phyloP scores from a whole-genome alignment of 2,888 invertebrate species.

The Scotopteryx bipunctaria region DNA sequence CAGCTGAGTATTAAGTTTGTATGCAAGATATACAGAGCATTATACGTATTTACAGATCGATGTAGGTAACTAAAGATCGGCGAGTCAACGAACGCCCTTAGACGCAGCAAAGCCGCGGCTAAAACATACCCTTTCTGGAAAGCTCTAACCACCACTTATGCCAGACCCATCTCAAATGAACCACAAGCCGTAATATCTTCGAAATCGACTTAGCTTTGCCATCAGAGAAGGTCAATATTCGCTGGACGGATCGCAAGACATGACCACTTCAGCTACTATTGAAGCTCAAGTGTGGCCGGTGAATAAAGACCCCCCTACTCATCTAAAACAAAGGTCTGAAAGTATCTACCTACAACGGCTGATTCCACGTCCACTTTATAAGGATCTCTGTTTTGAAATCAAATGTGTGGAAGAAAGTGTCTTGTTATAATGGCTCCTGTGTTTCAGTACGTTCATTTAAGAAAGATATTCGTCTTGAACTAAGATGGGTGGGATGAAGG shows the following conservation, averaged over 20 bases:
- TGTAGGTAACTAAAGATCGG: background rate
- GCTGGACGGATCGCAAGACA: constrained; percentile 61
- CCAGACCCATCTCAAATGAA: constrained; percentile 48
- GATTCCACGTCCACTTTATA: constrained; percentile 30
- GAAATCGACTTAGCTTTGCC: constrained; percentile 56
- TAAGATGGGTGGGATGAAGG: constrained; percentile 14
- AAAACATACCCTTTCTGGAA: constrained; percentile 59
- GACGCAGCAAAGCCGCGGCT: constrained; percentile 60
- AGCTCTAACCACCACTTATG: constrained; percentile 55
- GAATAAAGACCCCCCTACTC: constrained; percentile 41
- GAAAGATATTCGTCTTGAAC: constrained; percentile 14
- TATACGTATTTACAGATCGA: too few species aligned
- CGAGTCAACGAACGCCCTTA: constrained; percentile 45
- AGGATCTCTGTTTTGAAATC: constrained; percentile 20
- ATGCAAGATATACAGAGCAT: too few species aligned
- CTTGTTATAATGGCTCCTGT: constrained; percentile 9
- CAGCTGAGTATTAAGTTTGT: too few species aligned
- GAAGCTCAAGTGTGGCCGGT: constrained; percentile 56
- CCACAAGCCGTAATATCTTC: constrained; percentile 45
- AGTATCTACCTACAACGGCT: constrained; percentile 46
- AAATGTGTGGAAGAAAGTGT: constrained; percentile 4
- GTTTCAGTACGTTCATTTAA: constrained; percentile 18
- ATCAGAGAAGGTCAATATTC: constrained; percentile 49
- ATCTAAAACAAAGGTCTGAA: constrained; percentile 36
- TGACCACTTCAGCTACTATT: constrained; percentile 71